Base-by-base conservation (phyloP, 1,140 invertebrate genomes). In the Rhyacophila brunnea region DNA sequence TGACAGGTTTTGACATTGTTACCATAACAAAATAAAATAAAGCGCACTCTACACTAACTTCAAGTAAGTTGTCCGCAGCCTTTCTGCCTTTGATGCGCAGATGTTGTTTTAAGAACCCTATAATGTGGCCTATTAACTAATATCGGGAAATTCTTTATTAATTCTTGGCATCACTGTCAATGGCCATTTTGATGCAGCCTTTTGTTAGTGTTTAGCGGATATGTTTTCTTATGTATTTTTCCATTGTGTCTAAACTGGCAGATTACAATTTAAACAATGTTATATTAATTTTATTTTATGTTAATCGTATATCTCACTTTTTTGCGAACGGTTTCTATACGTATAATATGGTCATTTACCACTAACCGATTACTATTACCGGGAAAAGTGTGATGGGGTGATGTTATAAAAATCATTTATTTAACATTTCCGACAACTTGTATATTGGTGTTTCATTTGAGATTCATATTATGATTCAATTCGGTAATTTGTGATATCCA, bases 141-240 rank as follows among this genome's bases (percentile, higher is more conserved):
- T 56, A 56, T 56, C 45, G 54, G 54, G 54, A 56, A 56, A 45
- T 56, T 56, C 54, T 56, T 54, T 56, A 56, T 56, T 56, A 56
- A 48, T 48, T 48, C 44, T 56, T 58, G 56, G 56, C 49, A 58
- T 51, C 56, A 58, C 49, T 58, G 56, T 58, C 47, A 58, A 58
- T 51, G 47, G 56, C 56, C 56, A 58, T 58, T 36, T 50, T 23
- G 19, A 58, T 43, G 44, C 38, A 58, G 56, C 28, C 49, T 51
- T 51, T 58, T 58, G 56, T 58, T 58, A 58, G 56, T 58, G 56
- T 58, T 58, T 58, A 50, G 40, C 50, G 47, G 47, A 48, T 49
- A 46, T 58, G 47, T 58, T 58, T 58, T 51, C 43, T 13, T 51
- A 46, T 35, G 50, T 51, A 47, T 28, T 58, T 35, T 51, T 34